Base-by-base conservation (phyloP, 2,888 invertebrate genomes). In the Tuta absoluta region DNA sequence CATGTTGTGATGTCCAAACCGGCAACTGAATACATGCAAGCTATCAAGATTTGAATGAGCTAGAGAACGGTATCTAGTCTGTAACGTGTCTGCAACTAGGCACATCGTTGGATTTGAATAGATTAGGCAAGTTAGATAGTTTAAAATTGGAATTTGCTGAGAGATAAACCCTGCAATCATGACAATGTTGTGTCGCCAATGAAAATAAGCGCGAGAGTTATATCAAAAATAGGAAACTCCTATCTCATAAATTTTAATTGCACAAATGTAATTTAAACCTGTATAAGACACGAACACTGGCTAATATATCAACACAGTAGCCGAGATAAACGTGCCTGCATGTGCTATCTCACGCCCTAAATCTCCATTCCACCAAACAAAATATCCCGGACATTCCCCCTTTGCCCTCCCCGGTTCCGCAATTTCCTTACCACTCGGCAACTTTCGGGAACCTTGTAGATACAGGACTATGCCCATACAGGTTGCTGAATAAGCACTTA, bases 321-420 rank as follows among this genome's bases (percentile, higher is more conserved):
- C 62, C 24, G 66, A 79, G 76, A 81, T 79, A 85, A 81, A 78
- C 73, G 76, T 67, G 69, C 56, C 56, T 56, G 56, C 56, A 56
- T 56, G 67, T 71, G 67, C 71, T 80, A 82, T 82, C 82, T 75
- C 75, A 74, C 75, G 72, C 75, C 77, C 79, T 84, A 84, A 84
- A 86, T 85, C 82, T 81, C 78, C 70, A 70, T 75, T 76, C 72
- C 78, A 76, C 74, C 72, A 72, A 78, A 77, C 78, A 76, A 81
- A 82, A 80, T 82, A 81, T 75, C 74, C 74, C 74, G 71, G 75
- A 72, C 72, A 75, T 79, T 76, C 76, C 74, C 77, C 76, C 75
- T 73, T 65, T 76, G 77, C 75, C 75, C 76, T 73, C 73, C 67
- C 72, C 67, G 69, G 72, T 78, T 74, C 72, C 67, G 73, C 75